Base-by-base conservation (phyloP, 2,113 vertebrate genomes). In the Gobio gobio region DNA sequence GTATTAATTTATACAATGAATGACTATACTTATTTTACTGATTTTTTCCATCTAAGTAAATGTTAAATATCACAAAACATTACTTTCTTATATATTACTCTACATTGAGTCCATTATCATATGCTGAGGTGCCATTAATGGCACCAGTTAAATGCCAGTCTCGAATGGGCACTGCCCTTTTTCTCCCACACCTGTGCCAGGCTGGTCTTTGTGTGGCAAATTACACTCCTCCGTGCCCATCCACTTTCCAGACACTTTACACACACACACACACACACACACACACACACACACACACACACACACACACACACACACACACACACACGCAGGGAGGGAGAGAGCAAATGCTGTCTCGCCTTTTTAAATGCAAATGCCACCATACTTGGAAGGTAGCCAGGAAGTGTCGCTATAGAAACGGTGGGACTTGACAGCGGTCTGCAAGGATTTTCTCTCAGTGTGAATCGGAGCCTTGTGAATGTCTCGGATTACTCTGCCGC, bases 361-460 rank as follows among this genome's bases (percentile, higher is more conserved):
- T 78, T 87, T 90, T 90, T 88, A 89, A 89, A 90, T 90, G 88
- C 88, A 90, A 90, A 90, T 90, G 85, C 83, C 73, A 80, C 73
- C 68, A 26, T 77, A 83, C 83, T 88, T 90, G 89, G 88, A 89
- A 63, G 58, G 78, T 56, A 70, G 90, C 88, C 90, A 90, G 88
- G 85, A 89, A 83, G 83, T 77, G 82, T 89, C 83, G 51, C 90
- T 87, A 90, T 89, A 89, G 90, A 87, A 90, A 90, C 90, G 26
- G 76, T 63, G n/a, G 83, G 78, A 87, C 84, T 87, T 82, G 84
- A 70, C 86, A 78, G 85, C 66, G 36, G 84, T 74, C 84, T 68
- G 73, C 58, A 78, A 86, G 74, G 85, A 74, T 88, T 85, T 88
- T 84, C 72, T 54, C 66, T 74, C 85, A 63, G 77, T 84, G 87